A percentile compares a stretch with the other conserved stretches of the same genome.
These are phyloP conservation scores for Zhuqinia jingwanae DNA, from an alignment of 2,888 invertebrate species.

Conservation along the genomic window DNA sequence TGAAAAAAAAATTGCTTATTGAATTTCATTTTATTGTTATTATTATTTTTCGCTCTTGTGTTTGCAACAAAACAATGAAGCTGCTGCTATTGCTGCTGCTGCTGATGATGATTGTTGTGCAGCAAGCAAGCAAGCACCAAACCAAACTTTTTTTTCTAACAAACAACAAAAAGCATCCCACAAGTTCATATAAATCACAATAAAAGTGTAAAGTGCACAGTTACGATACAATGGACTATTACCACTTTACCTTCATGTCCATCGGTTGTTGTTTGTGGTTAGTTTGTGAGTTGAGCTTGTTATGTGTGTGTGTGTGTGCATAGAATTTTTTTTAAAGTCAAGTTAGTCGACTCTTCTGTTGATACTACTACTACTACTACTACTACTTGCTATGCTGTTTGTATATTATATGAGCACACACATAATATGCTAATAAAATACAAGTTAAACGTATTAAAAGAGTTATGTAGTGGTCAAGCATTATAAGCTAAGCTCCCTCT, in stretches of 20 bases:
- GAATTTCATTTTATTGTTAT: conserved; percentile 54
- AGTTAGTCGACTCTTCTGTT: conserved; percentile 1
- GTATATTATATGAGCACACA: not conserved
- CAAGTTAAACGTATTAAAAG: not conserved
- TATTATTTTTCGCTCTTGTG: conserved; percentile 30
- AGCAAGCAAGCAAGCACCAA: not conserved
- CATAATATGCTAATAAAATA: conserved; percentile 53
- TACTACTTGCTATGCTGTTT: too few species aligned
- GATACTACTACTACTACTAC: too few species aligned
- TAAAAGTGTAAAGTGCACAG: conserved; percentile 43
- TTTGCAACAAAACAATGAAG: too few species aligned
- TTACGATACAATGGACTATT: conserved; percentile 14
- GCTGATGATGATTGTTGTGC: not conserved
- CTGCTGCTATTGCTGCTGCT: conserved; percentile 16
- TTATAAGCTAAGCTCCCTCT: not conserved
- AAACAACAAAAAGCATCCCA: conserved; percentile 36
- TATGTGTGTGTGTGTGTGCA: not conserved
- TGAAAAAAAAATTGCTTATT: conserved; percentile 9
- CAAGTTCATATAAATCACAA: conserved; percentile 45
- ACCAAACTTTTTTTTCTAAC: not conserved
- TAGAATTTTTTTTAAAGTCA: conserved; percentile 31
- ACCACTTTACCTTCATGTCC: not conserved
- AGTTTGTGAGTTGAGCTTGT: not conserved
- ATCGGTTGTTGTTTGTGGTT: not conserved
- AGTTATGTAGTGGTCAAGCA: conserved; percentile 4